A percentile compares a stretch with the other conserved stretches of the same genome.
These are phyloP conservation scores for Fragum fragum DNA, from an alignment of 2,888 invertebrate genomes.

Conservation along the genomic window DNA sequence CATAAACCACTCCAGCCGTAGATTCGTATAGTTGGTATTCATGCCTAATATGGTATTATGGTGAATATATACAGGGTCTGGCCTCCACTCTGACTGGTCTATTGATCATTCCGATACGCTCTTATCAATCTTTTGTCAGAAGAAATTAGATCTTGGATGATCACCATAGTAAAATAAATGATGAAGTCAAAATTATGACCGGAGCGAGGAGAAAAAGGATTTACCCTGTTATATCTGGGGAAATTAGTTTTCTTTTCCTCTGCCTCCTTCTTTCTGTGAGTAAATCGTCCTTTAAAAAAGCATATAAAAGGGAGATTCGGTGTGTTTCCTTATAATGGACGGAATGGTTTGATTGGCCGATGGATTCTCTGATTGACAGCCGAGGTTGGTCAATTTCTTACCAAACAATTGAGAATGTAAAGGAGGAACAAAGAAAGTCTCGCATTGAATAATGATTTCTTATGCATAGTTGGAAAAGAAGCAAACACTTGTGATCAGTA, in stretches of 20 bases:
- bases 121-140: constrained; percentile 66
- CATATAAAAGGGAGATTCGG: no score
- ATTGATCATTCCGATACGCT: constrained; percentile 35
- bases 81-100: constrained; percentile 20
- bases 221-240: background rate
- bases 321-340: no score
- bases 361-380: no score
- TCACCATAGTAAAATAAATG: constrained; percentile 61
- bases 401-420: no score
- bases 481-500: no score
- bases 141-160: constrained; percentile 64
- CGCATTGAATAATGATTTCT: no score
- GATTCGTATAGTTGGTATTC: constrained; percentile 8
- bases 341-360: no score
- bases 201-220: constrained; percentile 31
- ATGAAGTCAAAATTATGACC: constrained; percentile 68
- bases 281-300: no score
- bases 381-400: no score
- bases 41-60: constrained; percentile 30
- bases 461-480: no score
- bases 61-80: constrained; percentile 4
- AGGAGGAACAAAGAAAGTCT: no score
- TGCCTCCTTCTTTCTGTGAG: no score
- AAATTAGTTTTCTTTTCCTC: background rate
- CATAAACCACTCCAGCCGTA: background rate